Evolutionary conservation across 2,797 vertebrate species (phyloP), one percentile per base, ranked within the genome.

Genomic region (Coccyzus lansbergi): DNA sequence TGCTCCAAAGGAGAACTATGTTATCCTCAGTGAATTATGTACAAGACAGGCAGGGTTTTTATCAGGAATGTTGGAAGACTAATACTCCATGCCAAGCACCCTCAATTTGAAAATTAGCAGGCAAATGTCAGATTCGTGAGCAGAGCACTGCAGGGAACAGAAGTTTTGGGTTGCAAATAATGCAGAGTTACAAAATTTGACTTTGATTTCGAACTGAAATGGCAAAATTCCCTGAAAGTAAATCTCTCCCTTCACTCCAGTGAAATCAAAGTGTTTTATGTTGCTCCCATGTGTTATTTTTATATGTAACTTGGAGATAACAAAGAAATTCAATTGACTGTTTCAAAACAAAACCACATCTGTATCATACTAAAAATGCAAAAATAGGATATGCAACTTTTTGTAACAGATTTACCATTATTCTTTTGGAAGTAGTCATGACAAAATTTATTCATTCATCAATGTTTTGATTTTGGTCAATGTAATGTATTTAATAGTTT

Each of bases 41-140:
- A 53, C 52, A 44, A 82, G 56, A 69, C 13, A 49, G 33, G 53
- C 49, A 88, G 55, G 59, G 42, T 14, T 63, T 82, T 71, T 72
- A 74, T 79, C 31, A 59, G 69, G 71, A 64, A 67, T 5, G 5
- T 31, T 72, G 62, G 64, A 92, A 91, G 65, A 46, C 46, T 55
- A 74, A 31, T 70, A 25, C 12, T 70, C 21, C 33, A 48, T 59
- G 62, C 55, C 70, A 91, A 48, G 40, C 22, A 48, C 40, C 28
- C 74, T 84, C n/a, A 44, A 29, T 82, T 58, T 58, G 72, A 94
- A 94, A 96, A 88, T 88, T 65, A 83, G 15, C 59, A 56, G 48
- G 31, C 16, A 80, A 83, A 78, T 58, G 48, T 72, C 80, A 79
- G 34, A 63, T 79, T 51, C 51, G 38, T 67, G 59, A 86, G 76